phyloP scores from a whole-genome alignment of 2,888 invertebrate genomes.

The Dolichopus griseipennis region DNA sequence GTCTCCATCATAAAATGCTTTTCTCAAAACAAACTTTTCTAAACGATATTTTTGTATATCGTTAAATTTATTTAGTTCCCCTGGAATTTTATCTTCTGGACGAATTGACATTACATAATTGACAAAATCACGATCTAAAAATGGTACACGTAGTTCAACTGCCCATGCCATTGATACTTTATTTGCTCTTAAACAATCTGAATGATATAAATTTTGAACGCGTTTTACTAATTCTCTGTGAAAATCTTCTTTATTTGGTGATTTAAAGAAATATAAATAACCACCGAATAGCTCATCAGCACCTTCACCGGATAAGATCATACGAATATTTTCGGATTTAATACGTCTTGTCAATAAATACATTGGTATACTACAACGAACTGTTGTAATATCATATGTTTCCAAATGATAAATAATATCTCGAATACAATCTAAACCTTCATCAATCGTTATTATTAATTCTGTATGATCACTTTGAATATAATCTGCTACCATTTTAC shows the following conservation, averaged over 20 bases:
- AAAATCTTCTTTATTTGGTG: conserved; percentile 61
- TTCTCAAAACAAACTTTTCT: conserved; percentile 78
- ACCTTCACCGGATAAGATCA: conserved; percentile 88
- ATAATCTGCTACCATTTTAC: conserved; percentile 70
- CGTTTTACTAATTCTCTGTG: conserved; percentile 65
- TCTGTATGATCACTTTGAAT: conserved; percentile 88
- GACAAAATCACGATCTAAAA: conserved; percentile 79
- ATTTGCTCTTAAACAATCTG: conserved; percentile 74
- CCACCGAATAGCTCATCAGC: conserved; percentile 95
- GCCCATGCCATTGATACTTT: conserved; percentile 64
- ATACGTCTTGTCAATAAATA: conserved; percentile 73
- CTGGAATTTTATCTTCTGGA: conserved; percentile 59
- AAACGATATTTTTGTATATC: conserved; percentile 29
- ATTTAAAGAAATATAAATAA: conserved; percentile 88
- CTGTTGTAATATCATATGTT: conserved; percentile 52
- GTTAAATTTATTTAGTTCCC: conserved; percentile 31
- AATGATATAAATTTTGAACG: conserved; percentile 66
- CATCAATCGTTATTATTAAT: conserved; percentile 74
- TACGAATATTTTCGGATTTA: conserved; percentile 75
- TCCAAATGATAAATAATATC: conserved; percentile 83
- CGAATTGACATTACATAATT: conserved; percentile 69
- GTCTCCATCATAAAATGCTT: conserved; percentile 62
- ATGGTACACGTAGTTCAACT: conserved; percentile 79
- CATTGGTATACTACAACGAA: conserved; percentile 52
- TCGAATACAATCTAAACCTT: conserved; percentile 56